Percentiles rank a stretch among this genome's conserved stretches.
Conservation (phyloP, 2,113 vertebrate species). For the Caloenas nicobarica region DNA sequence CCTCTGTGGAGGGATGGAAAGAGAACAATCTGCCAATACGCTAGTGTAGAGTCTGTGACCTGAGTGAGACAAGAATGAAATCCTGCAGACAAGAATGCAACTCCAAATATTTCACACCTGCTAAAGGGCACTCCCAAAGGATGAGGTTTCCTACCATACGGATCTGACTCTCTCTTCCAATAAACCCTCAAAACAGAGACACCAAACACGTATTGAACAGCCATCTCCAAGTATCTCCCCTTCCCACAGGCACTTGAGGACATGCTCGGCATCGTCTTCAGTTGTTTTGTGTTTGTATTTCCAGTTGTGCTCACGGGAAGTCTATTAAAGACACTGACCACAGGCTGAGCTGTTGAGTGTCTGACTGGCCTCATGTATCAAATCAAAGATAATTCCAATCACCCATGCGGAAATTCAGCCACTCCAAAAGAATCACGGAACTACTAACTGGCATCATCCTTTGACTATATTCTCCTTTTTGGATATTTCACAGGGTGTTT, state of each 20-base stretch:
- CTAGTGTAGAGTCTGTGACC: not conserved
- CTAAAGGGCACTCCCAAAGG: not conserved
- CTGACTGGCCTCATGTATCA: not conserved
- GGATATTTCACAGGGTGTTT: too few relatives aligned
- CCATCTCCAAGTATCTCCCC: not conserved
- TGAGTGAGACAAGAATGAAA: not conserved
- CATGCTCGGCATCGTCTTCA: not conserved
- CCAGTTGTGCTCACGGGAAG: accelerated
- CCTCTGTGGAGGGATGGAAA: not conserved
- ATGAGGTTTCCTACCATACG: not conserved
- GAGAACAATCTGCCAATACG: not conserved
- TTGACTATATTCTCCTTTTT: not conserved
- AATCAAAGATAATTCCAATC: not conserved
- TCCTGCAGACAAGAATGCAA: not conserved
- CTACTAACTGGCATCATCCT: not conserved
- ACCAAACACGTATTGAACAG: not conserved
- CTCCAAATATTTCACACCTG: not conserved
- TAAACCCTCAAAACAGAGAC: not conserved
- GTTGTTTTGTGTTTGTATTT: not conserved
- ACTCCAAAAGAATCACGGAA: not conserved
- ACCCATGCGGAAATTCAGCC: not conserved
- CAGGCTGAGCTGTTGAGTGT: not conserved
- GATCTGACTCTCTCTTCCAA: not conserved
- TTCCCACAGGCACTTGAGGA: not conserved
- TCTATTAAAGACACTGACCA: not conserved